Conservation (phyloP, 2,888 invertebrate species). For the Ecdyonurus torrentis region DNA sequence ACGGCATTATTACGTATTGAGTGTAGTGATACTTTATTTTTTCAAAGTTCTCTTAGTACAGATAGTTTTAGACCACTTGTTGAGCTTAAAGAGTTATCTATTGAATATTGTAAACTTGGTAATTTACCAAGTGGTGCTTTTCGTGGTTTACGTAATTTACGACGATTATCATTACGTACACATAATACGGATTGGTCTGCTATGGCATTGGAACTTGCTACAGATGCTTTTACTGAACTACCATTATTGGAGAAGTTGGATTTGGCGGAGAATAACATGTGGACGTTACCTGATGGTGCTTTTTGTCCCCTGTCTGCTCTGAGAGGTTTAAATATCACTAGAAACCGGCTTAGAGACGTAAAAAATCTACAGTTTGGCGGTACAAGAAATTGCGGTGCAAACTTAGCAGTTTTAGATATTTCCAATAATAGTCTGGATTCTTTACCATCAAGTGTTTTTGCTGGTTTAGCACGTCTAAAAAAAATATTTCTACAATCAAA, state of each 20-base stretch:
- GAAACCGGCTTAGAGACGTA: constrained; percentile 60
- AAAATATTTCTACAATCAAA: constrained; percentile 62
- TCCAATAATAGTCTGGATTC: constrained; percentile 64
- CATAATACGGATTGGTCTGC: constrained; percentile 74
- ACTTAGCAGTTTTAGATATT: constrained; percentile 50
- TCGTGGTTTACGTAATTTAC: constrained; percentile 55
- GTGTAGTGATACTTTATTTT: constrained; percentile 64
- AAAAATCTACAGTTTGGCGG: constrained; percentile 50
- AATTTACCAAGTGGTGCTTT: constrained; percentile 71
- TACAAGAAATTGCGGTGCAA: constrained; percentile 42
- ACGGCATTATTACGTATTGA: constrained; percentile 58
- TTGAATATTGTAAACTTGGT: constrained; percentile 69
- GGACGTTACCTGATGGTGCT: constrained; percentile 57
- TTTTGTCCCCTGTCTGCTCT: constrained; percentile 58
- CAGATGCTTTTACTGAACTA: constrained; percentile 56
- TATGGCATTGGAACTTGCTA: constrained; percentile 58
- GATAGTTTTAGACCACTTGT: constrained; percentile 59
- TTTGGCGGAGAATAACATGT: constrained; percentile 64
- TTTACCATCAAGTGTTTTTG: constrained; percentile 51
- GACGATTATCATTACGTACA: constrained; percentile 63
- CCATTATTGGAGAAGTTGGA: constrained; percentile 55
- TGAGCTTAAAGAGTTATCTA: constrained; percentile 57
- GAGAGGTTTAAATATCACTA: constrained; percentile 60
- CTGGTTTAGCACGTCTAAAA: constrained; percentile 50
- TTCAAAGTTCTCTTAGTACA: constrained; percentile 59